Evolutionary conservation across 2,113 vertebrate species (phyloP).

Genomic region (Scomber colias): DNA sequence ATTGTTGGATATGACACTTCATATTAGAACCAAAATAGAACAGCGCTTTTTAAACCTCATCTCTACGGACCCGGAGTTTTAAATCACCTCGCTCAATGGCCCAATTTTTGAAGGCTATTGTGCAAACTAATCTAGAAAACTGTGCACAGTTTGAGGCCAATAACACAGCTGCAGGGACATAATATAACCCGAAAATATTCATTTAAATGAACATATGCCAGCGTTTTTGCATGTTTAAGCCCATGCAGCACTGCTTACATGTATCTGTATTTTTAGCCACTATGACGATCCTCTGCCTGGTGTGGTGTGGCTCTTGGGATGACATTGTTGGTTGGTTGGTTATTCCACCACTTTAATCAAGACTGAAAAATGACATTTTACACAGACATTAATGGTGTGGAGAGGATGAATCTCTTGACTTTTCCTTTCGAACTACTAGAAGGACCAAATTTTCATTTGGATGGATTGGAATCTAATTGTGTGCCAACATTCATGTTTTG

Average conservation of each 20-base stretch:
- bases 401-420: too few relatives aligned
- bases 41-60: slow-evolving; percentile 26
- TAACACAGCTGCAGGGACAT: background rate
- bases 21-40: slow-evolving; percentile 42
- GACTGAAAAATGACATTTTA: too few relatives aligned
- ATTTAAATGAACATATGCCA: background rate
- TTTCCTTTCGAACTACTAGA: too few relatives aligned
- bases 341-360: too few relatives aligned
- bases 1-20: slow-evolving; percentile 43
- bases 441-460: too few relatives aligned
- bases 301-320: too few relatives aligned
- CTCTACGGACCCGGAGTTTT: slow-evolving; percentile 42
- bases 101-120: slow-evolving; percentile 37
- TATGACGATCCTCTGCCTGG: too few relatives aligned
- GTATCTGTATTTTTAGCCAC: background rate
- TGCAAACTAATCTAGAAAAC: slow-evolving; percentile 21
- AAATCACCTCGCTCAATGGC: slow-evolving; percentile 47
- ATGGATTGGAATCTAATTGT: too few relatives aligned
- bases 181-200: background rate
- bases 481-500: too few relatives aligned
- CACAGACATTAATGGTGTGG: too few relatives aligned
- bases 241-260: background rate
- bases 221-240: background rate
- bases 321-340: too few relatives aligned
- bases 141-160: slow-evolving; percentile 13